Evolutionary conservation across 2,113 vertebrate genomes (phyloP).

Genomic region (Panthera leo): DNA sequence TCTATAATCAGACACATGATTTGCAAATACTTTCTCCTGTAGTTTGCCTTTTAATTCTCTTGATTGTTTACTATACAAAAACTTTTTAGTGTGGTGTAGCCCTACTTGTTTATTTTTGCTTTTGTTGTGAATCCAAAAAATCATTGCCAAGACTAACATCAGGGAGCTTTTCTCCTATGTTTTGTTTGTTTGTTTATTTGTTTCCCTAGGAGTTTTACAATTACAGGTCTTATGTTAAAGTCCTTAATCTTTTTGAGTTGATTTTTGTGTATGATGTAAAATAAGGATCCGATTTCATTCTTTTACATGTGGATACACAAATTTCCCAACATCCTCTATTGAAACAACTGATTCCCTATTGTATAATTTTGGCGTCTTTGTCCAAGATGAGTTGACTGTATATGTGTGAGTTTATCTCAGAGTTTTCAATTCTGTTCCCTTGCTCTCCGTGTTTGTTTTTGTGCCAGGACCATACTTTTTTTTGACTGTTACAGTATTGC

Average conservation of each 20-base stretch:
- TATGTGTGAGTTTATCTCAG: background rate
- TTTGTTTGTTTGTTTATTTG: background rate
- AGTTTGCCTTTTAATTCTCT: background rate
- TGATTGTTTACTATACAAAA: background rate
- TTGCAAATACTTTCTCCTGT: background rate
- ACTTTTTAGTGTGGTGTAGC: background rate
- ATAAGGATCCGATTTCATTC: background rate
- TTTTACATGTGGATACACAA: background rate
- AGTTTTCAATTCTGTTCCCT: background rate
- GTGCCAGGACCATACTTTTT: background rate
- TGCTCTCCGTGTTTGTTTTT: background rate
- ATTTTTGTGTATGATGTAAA: background rate
- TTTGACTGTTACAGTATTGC: background rate
- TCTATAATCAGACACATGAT: background rate
- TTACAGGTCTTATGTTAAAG: background rate
- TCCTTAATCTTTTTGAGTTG: background rate
- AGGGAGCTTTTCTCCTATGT: background rate
- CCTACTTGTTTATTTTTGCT: background rate
- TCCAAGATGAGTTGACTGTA: background rate
- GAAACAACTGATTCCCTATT: background rate
- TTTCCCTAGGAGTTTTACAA: background rate
- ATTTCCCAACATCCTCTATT: background rate
- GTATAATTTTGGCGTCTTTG: background rate
- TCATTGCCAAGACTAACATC: background rate
- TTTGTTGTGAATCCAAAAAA: background rate